phyloP scores from a whole-genome alignment of 2,113 vertebrate genomes.

The Myanophis thanlyinensis region DNA sequence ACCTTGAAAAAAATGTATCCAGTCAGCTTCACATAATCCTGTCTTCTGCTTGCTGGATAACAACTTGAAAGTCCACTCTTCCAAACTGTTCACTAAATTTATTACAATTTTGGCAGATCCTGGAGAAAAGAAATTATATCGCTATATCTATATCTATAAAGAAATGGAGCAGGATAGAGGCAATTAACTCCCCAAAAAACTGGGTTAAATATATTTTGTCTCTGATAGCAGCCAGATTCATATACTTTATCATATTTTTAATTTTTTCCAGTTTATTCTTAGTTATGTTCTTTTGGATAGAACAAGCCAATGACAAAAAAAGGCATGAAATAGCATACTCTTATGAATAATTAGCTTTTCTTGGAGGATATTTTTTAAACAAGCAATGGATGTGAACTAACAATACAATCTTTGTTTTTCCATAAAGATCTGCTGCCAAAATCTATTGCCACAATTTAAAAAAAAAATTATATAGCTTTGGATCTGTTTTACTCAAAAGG shows the following conservation, averaged over 20 bases:
- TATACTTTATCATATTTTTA: not conserved
- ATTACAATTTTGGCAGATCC: conserved; percentile 67
- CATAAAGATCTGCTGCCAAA: not conserved
- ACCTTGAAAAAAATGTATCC: conserved; percentile 59
- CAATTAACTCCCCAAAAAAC: not conserved
- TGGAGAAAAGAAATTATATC: conserved; percentile 44
- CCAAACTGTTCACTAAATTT: conserved; percentile 63
- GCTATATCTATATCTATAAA: not conserved
- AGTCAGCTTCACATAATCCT: conserved; percentile 51
- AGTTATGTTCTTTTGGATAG: not conserved
- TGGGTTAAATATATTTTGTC: not conserved
- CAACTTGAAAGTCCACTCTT: conserved; percentile 70
- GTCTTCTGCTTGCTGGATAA: conserved; percentile 28
- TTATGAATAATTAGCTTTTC: not conserved
- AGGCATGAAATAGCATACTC: not conserved
- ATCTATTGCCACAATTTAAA: too few species aligned
- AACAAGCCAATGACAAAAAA: not conserved
- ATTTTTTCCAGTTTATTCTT: not conserved
- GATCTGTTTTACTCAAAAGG: not conserved
- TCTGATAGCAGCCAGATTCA: not conserved
- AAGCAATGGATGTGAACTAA: not conserved
- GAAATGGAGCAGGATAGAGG: conserved; percentile 24
- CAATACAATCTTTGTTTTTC: not conserved
- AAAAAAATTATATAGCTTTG: not conserved
- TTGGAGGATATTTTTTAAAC: not conserved